phyloP scores from a whole-genome alignment of 2,113 vertebrate genomes.

The Dipodomys stephensi region DNA sequence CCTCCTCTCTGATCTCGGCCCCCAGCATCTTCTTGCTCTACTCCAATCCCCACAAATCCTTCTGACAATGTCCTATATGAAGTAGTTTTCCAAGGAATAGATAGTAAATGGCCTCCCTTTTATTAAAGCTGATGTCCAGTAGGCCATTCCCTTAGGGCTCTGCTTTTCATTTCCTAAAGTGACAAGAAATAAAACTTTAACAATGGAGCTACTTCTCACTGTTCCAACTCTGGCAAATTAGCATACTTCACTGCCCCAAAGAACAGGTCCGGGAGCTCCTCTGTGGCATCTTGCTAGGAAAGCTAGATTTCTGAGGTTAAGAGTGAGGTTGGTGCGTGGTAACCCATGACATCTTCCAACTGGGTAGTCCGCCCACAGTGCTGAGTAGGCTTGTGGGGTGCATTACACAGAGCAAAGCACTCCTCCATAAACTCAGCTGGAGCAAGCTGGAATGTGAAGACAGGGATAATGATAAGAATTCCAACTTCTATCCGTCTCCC shows the following conservation, averaged over 20 bases:
- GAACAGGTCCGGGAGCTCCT: neutral
- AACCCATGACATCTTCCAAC: neutral
- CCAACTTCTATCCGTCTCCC: neutral
- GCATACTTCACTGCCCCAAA: neutral
- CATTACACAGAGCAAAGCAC: neutral
- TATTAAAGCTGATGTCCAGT: neutral
- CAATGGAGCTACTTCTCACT: neutral
- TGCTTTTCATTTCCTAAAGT: neutral
- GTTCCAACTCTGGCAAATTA: neutral
- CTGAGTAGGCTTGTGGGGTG: neutral
- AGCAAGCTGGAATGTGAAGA: neutral
- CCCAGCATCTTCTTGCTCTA: neutral
- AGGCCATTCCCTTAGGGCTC: neutral
- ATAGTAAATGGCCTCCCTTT: neutral
- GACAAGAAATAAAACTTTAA: neutral
- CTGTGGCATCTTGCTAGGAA: neutral
- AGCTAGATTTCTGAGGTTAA: neutral
- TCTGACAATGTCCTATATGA: neutral
- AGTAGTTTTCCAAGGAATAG: neutral
- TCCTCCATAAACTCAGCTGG: neutral
- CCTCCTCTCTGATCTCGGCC: neutral
- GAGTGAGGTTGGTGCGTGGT: neutral
- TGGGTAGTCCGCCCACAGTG: neutral
- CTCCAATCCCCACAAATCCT: neutral
- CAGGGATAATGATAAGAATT: neutral